Percentiles rank a stretch among this genome's conserved stretches.
Evolutionary conservation across 2,113 vertebrate species (phyloP).

Genomic region (Barnardius zonarius): DNA sequence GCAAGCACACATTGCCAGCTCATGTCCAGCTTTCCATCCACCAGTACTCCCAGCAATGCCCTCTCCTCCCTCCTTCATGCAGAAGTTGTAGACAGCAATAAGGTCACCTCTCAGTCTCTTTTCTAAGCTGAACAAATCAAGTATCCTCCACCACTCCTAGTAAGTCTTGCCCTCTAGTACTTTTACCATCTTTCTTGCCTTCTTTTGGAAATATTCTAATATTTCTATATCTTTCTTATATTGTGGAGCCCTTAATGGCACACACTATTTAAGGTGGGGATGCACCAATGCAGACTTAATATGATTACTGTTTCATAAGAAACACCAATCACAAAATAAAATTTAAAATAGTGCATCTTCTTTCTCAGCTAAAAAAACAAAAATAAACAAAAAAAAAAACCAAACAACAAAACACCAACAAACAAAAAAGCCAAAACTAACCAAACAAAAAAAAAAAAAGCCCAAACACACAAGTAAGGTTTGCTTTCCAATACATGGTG

Average conservation of each 20-base stretch:
- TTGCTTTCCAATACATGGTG: conserved; percentile 1
- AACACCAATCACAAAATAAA: background rate
- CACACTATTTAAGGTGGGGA: background rate
- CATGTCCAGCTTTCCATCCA: background rate
- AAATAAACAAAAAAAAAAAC: background rate
- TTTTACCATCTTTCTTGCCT: background rate
- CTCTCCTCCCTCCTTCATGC: background rate
- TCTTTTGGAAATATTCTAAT: background rate
- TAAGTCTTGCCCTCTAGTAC: background rate
- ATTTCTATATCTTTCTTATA: background rate
- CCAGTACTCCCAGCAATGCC: background rate
- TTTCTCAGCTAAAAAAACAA: background rate
- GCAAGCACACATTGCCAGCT: fast-evolving
- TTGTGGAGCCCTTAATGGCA: background rate
- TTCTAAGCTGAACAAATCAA: background rate
- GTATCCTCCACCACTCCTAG: background rate
- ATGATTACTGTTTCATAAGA: background rate
- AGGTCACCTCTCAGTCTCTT: background rate
- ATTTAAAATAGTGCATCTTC: background rate
- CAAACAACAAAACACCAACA: background rate
- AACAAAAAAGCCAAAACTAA: no score
- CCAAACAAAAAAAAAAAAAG: background rate
- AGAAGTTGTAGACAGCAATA: background rate
- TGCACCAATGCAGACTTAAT: background rate
- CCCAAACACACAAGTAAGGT: background rate